Evolutionary conservation across 2,888 invertebrate genomes (phyloP).

Genomic region (Chrysotoxum bicinctum): DNA sequence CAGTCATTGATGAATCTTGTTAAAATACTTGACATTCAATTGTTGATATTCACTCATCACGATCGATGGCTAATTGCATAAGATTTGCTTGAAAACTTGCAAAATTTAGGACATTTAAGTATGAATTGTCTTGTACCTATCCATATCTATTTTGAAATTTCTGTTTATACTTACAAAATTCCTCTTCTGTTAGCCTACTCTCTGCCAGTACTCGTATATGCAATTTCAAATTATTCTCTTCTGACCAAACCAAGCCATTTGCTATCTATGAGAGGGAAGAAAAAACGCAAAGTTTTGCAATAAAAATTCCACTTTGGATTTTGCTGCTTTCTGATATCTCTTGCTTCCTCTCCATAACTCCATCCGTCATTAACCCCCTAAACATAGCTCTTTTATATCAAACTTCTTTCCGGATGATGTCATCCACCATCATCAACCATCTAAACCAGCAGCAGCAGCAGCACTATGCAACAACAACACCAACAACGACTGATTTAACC

Average conservation of each 20-base stretch:
- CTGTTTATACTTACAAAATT: neutral
- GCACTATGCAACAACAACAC: conserved; percentile 23
- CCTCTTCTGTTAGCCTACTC: neutral
- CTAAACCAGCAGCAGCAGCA: conserved; percentile 7
- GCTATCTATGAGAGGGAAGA: neutral
- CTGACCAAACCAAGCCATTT: neutral
- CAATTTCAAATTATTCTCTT: neutral
- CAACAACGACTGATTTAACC: conserved; percentile 42
- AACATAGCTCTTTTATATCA: conserved; percentile 51
- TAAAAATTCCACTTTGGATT: conserved; percentile 50
- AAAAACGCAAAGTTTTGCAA: conserved; percentile 49
- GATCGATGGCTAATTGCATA: too few relatives aligned
- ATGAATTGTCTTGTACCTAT: too few relatives aligned
- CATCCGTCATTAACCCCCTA: conserved; percentile 30
- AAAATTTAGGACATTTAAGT: too few relatives aligned
- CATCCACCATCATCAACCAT: conserved; percentile 57
- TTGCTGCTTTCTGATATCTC: neutral
- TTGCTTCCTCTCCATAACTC: conserved; percentile 19
- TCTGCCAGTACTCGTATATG: neutral
- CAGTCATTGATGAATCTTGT: too few relatives aligned
- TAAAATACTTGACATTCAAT: too few relatives aligned
- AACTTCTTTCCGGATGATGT: conserved; percentile 70
- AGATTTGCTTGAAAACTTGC: too few relatives aligned
- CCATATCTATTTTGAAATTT: neutral
- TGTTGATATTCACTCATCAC: too few relatives aligned